Conservation (phyloP, 2,113 vertebrate species). For the Tachysurus fulvidraco region DNA sequence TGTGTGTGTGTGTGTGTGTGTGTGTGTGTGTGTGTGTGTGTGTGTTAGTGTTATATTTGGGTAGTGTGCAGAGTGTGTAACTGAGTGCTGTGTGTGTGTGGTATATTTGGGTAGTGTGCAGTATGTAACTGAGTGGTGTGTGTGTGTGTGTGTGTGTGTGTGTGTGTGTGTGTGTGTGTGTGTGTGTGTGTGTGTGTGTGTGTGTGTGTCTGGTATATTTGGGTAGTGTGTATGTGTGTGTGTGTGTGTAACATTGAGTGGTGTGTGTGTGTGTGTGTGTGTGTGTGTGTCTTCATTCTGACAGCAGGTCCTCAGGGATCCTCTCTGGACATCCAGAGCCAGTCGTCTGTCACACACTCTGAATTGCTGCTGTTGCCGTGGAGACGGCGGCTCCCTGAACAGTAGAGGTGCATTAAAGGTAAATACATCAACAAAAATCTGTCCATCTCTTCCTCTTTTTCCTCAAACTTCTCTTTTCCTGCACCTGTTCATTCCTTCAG, state of each 20-base stretch:
- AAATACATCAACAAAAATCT: constrained; percentile 42
- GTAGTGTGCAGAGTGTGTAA: background rate
- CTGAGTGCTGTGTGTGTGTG: background rate
- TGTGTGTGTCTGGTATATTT: no score
- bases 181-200: no score
- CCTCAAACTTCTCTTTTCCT: constrained; percentile 8
- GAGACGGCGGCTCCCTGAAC: constrained; percentile 51
- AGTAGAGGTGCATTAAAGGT: constrained; percentile 46
- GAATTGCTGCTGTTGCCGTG: constrained; percentile 56
- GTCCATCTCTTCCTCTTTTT: background rate
- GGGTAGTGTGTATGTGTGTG: no score
- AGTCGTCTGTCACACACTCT: constrained; percentile 48
- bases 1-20: no score
- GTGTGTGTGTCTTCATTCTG: constrained; percentile 36
- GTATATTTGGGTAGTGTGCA: background rate
- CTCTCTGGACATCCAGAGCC: constrained; percentile 49
- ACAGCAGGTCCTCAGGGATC: constrained; percentile 50
- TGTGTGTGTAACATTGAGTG: background rate
- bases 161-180: no score
- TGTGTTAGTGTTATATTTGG: background rate
- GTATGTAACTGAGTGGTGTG: background rate
- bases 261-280: background rate
- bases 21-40: no score
- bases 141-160: no score
- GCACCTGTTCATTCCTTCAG: background rate